These are phyloP conservation scores for Drosophila formosana DNA, from an alignment of 2,888 invertebrate genomes.

Conservation along the genomic window DNA sequence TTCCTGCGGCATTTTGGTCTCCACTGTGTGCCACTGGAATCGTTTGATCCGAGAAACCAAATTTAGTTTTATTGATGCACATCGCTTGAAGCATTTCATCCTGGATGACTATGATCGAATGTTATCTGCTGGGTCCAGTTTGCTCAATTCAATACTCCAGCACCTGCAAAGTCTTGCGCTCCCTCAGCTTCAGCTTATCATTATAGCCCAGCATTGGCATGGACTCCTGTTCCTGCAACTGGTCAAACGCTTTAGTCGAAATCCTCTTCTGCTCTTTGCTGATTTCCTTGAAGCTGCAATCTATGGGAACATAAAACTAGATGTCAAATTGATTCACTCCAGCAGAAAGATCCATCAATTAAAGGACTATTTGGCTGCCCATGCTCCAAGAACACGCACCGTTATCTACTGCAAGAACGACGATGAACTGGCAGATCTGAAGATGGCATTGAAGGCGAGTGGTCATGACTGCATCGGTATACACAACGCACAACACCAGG, in stretches of 20 bases:
- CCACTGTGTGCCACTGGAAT: slow-evolving; percentile 44
- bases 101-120: slow-evolving; percentile 65
- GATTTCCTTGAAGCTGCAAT: slow-evolving; percentile 61
- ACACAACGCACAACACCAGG: slow-evolving; percentile 9
- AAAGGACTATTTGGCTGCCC: slow-evolving; percentile 24
- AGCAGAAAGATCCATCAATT: slow-evolving; percentile 34
- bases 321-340: slow-evolving; percentile 2
- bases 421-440: slow-evolving; percentile 31
- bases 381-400: slow-evolving; percentile 16
- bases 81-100: slow-evolving; percentile 44
- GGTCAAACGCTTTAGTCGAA: neutral
- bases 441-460: neutral
- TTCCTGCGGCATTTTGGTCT: slow-evolving; percentile 60
- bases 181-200: slow-evolving; percentile 35
- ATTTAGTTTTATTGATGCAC: slow-evolving; percentile 30
- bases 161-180: neutral
- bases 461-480: slow-evolving; percentile 9
- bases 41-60: slow-evolving; percentile 18
- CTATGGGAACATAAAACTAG: slow-evolving; percentile 52
- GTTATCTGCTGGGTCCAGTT: neutral
- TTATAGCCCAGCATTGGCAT: slow-evolving; percentile 63
- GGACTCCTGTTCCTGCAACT: slow-evolving; percentile 19
- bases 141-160: slow-evolving; percentile 29
- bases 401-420: slow-evolving; percentile 49
- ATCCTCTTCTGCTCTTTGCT: slow-evolving; percentile 60